Base-by-base conservation (phyloP, 2,113 vertebrate genomes). In the Zosterops pallidus region DNA sequence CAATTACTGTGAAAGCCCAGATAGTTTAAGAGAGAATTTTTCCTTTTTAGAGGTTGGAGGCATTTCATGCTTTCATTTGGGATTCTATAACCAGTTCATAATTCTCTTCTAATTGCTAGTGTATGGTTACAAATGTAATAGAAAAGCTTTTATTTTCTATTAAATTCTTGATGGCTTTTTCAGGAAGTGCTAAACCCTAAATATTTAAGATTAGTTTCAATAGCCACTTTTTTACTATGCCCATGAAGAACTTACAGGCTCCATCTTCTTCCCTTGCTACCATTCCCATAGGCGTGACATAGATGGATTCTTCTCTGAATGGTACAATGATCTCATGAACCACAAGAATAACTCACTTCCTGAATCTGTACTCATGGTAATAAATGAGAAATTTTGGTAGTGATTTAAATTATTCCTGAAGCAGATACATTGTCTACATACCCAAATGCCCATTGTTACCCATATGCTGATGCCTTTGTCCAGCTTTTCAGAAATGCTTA, bases 81-180 rank as follows among this genome's bases (percentile, higher is more conserved):
- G 7, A 42, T 72, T 92, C 71, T 83, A 62, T 41, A 80, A 74
- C 7, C 46, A 87, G 52, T 33, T 79, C 26, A 44, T 82, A 85
- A 79, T 41, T 89, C 47, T 81, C 33, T 93, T 90, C 41, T 95
- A 94, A 89, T 93, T 91, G 52, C 60, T 68, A 67, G 35, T 3
- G 9, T 31, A 52, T 28, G 18, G 35, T 86, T 77, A 74, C 62
- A 88, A 94, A 86, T 46, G 31, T 76, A 87, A 90, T 74, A 57
- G 63, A 77, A 92, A 94, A 92, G 47, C 59, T 95, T 92, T 81
- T 86, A 63, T 86, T 93, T 95, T 90, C 47, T 55, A 68, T 90
- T 89, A 81, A 86, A 81, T 67, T 60, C 21, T 41, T 82, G 47
- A 86, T 37, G 56, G n/a, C 23, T 92, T 88, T 89, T 86, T 74